These are phyloP conservation scores for Xylota sylvarum DNA, from an alignment of 2,888 invertebrate genomes.

Conservation along the genomic window DNA sequence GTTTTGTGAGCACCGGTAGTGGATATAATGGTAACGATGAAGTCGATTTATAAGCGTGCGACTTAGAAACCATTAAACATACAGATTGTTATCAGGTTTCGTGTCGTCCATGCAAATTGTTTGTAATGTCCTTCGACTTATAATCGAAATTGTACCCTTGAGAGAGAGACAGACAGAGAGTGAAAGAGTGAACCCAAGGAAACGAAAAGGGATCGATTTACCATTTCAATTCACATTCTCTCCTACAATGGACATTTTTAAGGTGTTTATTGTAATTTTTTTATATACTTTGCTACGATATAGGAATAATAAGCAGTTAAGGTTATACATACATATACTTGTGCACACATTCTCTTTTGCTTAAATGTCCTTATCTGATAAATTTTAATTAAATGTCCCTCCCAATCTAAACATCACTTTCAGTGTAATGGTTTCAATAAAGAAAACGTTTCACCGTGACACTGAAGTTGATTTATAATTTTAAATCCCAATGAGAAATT, in stretches of 20 bases:
- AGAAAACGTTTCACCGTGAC: constrained; percentile 20
- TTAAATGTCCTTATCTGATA: constrained; percentile 16
- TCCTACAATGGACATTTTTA: constrained; percentile 22
- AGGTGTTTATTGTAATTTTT: constrained; percentile 57
- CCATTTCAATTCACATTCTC: constrained; percentile 28
- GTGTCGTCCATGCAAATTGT: constrained; percentile 64
- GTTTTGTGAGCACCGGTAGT: background rate
- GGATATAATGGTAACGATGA: constrained; percentile 33
- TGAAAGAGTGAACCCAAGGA: background rate
- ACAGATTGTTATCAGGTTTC: constrained; percentile 56
- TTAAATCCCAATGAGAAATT: background rate
- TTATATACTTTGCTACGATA: constrained; percentile 15
- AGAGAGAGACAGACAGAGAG: background rate
- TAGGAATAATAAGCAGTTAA: constrained; percentile 42
- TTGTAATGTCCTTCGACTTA: constrained; percentile 53
- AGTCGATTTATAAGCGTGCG: constrained; percentile 56
- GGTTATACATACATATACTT: constrained; percentile 8
- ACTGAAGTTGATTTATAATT: constrained; percentile 45
- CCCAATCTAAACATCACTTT: background rate
- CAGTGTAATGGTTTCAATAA: constrained; percentile 34
- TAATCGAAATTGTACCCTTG: constrained; percentile 59
- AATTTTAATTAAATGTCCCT: constrained; percentile 42
- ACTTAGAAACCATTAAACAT: constrained; percentile 58
- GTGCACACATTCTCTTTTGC: background rate
- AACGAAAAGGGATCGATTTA: constrained; percentile 46